Evolutionary conservation across 1,140 invertebrate species (phyloP).

Genomic region (Caenorhabditis inopinata): DNA sequence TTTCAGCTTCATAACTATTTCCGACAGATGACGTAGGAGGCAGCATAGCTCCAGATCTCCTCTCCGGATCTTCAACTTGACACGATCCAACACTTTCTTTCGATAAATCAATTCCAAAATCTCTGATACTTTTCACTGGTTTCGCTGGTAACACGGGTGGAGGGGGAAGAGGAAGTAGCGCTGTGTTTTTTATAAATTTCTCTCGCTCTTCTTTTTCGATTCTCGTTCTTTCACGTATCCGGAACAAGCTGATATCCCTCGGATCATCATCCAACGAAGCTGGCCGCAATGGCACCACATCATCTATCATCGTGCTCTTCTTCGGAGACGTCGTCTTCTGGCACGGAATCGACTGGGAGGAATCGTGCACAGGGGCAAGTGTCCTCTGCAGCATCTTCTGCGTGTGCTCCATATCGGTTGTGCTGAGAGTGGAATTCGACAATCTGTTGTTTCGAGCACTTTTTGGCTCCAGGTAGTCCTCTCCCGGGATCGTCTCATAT

Average conservation of each 20-base stretch:
- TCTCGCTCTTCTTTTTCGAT: constrained; percentile 34
- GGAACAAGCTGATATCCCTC: background rate
- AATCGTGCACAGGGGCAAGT: constrained; percentile 14
- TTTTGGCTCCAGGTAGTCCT: constrained; percentile 42
- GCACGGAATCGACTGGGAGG: constrained; percentile 32
- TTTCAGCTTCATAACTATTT: too few species aligned
- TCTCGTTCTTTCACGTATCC: constrained; percentile 28
- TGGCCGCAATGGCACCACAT: constrained; percentile 9
- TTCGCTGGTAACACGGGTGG: constrained; percentile 18
- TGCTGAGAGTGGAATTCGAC: constrained; percentile 15
- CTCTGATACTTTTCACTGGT: background rate
- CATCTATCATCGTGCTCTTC: constrained; percentile 41
- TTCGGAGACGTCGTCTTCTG: background rate
- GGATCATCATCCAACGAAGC: constrained; percentile 10
- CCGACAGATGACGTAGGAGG: background rate
- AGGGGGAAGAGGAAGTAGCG: background rate
- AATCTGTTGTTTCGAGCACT: constrained; percentile 16
- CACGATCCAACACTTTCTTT: constrained; percentile 25
- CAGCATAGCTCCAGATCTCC: background rate
- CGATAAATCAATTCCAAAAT: constrained; percentile 37
- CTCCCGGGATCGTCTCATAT: constrained; percentile 35
- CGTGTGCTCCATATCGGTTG: background rate
- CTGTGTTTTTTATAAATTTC: constrained; percentile 24
- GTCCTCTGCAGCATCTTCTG: constrained; percentile 3
- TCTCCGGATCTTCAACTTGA: background rate